Evolutionary conservation across 2,113 vertebrate species (phyloP).

Genomic region (Microtus pennsylvanicus): DNA sequence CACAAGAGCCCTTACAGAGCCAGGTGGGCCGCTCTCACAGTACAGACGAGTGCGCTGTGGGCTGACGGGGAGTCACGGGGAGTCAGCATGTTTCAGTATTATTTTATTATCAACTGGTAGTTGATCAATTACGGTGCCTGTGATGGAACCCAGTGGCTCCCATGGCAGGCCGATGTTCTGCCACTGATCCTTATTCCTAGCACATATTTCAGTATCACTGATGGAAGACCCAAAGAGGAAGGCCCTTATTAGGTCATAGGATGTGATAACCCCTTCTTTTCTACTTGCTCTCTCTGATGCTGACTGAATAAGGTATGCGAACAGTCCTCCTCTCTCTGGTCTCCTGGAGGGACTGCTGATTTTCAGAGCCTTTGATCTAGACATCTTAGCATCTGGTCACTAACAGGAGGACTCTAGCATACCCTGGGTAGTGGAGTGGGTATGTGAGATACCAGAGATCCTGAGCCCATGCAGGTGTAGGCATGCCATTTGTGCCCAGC

Average conservation of each 20-base stretch:
- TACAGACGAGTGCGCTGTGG: background rate
- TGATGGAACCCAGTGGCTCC: background rate
- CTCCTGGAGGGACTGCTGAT: background rate
- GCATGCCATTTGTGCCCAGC: background rate
- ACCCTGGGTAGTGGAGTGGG: background rate
- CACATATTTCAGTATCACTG: background rate
- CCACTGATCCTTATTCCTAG: background rate
- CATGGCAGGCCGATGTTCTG: background rate
- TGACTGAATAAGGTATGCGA: background rate
- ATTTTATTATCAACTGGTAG: background rate
- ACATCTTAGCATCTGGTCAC: background rate
- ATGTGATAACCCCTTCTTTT: slow-evolving; percentile 29
- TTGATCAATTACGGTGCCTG: background rate
- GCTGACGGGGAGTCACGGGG: background rate
- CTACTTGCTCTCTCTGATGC: background rate
- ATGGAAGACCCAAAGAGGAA: slow-evolving; percentile 23
- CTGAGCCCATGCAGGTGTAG: background rate
- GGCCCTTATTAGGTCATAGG: background rate
- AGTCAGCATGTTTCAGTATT: background rate
- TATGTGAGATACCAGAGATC: background rate
- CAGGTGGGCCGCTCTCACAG: background rate
- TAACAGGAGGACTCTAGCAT: background rate
- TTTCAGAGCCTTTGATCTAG: slow-evolving; percentile 37
- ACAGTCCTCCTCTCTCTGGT: background rate
- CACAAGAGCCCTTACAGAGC: background rate